A percentile compares a stretch with the other conserved stretches of the same genome.
These are phyloP conservation scores for Aphidius ervi DNA, from an alignment of 1,140 invertebrate genomes.

Conservation along the genomic window DNA sequence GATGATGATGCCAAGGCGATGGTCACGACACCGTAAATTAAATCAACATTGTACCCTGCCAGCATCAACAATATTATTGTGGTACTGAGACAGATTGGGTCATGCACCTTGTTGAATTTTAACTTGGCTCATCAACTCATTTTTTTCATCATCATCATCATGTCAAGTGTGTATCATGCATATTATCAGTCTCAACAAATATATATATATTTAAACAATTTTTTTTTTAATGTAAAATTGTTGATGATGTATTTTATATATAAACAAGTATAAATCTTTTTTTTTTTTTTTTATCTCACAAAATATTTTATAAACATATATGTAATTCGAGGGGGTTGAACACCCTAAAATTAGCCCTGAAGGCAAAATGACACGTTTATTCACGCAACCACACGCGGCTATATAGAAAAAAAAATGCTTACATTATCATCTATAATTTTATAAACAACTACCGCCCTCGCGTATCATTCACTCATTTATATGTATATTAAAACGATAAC, in stretches of 20 bases:
- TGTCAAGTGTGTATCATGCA: too few species aligned
- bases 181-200: too few species aligned
- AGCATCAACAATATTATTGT: constrained; percentile 19
- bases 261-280: too few species aligned
- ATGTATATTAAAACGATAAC: constrained; percentile 3
- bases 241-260: too few species aligned
- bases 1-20: constrained; percentile 10
- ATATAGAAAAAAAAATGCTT: constrained; percentile 47
- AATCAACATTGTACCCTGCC: constrained; percentile 21
- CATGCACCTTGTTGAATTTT: constrained; percentile 13
- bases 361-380: constrained; percentile 28
- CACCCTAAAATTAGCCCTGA: constrained; percentile 53
- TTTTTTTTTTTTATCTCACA: not conserved
- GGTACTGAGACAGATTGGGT: constrained; percentile 16
- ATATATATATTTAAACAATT: too few species aligned
- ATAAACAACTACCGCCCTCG: constrained; percentile 40
- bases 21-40: constrained; percentile 19
- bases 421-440: constrained; percentile 55
- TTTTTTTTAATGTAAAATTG: too few species aligned
- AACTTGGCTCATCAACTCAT: not conserved
- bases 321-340: constrained; percentile 38
- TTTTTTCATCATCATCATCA: too few species aligned
- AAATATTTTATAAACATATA: constrained; percentile 17
- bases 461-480: constrained; percentile 19
- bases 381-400: constrained; percentile 33